Evolutionary conservation across 2,113 vertebrate species (phyloP).

Genomic region (Pomatostomus ruficeps): DNA sequence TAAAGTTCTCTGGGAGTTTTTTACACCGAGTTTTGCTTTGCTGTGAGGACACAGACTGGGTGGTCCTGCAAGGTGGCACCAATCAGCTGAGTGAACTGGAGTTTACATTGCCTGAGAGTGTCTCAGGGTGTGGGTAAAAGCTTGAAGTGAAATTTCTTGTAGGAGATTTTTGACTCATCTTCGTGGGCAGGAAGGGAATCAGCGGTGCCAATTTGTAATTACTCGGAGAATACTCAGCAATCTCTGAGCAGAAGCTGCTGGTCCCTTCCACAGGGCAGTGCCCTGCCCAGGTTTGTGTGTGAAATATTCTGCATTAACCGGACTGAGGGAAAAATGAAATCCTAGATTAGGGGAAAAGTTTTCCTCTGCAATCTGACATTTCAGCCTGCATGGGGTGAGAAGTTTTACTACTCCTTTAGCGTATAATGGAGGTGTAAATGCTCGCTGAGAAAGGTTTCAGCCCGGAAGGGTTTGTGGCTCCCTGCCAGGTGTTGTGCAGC

Average conservation of each 20-base stretch:
- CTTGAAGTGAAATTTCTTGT: neutral
- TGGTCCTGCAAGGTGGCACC: neutral
- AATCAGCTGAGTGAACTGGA: neutral
- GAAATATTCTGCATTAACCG: neutral
- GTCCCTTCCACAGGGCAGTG: neutral
- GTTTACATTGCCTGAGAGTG: neutral
- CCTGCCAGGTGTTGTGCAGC: neutral
- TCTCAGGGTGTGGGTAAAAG: too few relatives aligned
- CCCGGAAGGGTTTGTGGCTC: neutral
- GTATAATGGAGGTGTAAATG: neutral
- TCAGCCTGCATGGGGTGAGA: neutral
- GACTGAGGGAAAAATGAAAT: neutral
- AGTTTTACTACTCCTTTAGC: neutral
- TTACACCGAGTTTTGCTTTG: neutral
- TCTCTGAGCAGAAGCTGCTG: neutral
- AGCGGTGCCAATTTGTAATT: accelerated
- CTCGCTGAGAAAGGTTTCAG: neutral
- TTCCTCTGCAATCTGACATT: neutral
- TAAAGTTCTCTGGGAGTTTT: neutral
- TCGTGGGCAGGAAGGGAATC: neutral
- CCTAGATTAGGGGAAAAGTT: neutral
- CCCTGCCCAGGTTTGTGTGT: neutral
- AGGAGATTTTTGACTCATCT: neutral
- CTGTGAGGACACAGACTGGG: neutral
- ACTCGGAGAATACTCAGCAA: neutral